Conservation (phyloP, 2,113 vertebrate genomes). For the Holacanthus passer region DNA sequence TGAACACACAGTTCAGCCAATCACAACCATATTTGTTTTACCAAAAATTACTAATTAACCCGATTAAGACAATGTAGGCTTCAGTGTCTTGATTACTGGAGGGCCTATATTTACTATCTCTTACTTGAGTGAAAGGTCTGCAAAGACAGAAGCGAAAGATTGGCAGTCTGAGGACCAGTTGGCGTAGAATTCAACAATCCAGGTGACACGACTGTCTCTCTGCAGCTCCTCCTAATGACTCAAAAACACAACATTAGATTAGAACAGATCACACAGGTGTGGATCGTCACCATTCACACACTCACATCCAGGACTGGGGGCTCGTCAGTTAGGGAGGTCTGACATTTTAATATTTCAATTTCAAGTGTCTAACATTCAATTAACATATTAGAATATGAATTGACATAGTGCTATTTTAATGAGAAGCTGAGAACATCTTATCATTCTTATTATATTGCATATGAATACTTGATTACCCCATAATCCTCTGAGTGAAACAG, state of each 20-base stretch:
- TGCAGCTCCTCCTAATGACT: constrained; percentile 91
- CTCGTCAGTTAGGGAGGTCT: neutral
- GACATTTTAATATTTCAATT: neutral
- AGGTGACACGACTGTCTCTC: constrained; percentile 88
- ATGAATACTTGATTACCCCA: neutral
- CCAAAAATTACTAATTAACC: neutral
- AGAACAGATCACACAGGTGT: neutral
- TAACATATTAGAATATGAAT: neutral
- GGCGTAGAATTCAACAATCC: constrained; percentile 97
- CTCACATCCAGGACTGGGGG: neutral
- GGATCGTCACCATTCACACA: neutral
- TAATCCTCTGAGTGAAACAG: no score
- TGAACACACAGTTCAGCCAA: neutral
- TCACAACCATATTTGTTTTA: neutral
- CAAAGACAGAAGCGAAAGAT: constrained; percentile 93
- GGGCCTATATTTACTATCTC: neutral
- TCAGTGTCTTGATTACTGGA: neutral
- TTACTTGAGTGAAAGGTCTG: constrained; percentile 94
- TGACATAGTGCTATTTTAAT: neutral
- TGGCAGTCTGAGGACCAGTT: constrained; percentile 98
- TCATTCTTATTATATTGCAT: neutral
- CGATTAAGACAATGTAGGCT: neutral
- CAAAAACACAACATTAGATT: constrained; percentile 12
- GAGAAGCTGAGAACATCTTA: neutral
- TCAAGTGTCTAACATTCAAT: neutral